These are phyloP conservation scores for Zalophus californianus DNA, from an alignment of 2,797 vertebrate genomes.

Conservation along the genomic window DNA sequence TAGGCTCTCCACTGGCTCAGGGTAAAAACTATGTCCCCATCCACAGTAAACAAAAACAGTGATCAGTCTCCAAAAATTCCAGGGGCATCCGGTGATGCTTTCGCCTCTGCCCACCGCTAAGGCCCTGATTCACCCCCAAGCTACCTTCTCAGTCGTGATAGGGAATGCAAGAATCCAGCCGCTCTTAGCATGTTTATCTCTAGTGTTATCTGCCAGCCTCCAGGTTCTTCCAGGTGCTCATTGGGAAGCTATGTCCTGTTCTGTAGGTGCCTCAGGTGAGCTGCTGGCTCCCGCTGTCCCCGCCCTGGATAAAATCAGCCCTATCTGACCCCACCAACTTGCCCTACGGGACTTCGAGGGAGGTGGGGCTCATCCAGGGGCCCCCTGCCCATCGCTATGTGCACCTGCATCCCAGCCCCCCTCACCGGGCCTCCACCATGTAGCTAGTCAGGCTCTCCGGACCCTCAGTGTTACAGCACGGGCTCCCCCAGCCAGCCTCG, in stretches of 20 bases:
- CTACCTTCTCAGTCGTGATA: background rate
- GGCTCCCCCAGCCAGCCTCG: background rate
- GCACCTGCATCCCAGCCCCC: background rate
- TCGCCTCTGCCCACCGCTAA: background rate
- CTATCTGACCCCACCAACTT: fast-evolving
- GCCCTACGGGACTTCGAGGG: background rate
- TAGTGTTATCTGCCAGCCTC: background rate
- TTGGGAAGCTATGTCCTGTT: fast-evolving
- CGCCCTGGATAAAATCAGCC: background rate
- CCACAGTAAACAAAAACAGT: background rate
- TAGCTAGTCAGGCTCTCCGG: background rate
- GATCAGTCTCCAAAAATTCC: fast-evolving
- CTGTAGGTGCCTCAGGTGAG: background rate
- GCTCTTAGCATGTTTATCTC: fast-evolving
- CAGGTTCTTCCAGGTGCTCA: fast-evolving
- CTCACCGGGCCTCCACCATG: background rate
- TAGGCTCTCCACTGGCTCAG: background rate
- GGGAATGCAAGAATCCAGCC: fast-evolving
- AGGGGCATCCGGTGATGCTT: background rate
- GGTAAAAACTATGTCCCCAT: fast-evolving
- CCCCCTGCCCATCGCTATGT: fast-evolving
- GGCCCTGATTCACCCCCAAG: background rate
- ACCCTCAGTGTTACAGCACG: fast-evolving
- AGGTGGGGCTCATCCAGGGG: fast-evolving
- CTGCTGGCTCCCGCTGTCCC: background rate